Base-by-base conservation (phyloP, 1,140 invertebrate species). In the Rhagoletis pomonella region DNA sequence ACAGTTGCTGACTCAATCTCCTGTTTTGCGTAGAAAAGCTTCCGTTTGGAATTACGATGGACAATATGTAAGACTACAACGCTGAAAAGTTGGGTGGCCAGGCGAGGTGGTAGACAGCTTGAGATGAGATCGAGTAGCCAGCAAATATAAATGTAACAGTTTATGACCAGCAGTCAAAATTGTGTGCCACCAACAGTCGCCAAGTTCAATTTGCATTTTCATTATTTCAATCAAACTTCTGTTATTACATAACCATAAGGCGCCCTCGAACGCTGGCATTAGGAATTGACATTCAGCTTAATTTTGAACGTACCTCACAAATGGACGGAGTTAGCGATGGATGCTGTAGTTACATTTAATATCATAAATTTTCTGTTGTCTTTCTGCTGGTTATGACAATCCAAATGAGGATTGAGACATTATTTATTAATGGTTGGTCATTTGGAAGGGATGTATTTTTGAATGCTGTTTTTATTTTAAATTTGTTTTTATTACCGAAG, bases 1-100 rank as follows among this genome's bases (percentile, higher is more conserved):
- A 81, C 47, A 81, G 47, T 81, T 55, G 73, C n/a, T 81, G 47
- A 77, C n/a, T 77, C 69, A 50, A 77, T 77, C 69, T 77, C 69
- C 73, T 50, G 73, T 81, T 50, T 81, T 50, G 73, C 19, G 2
- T 81, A 81, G 44, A 3, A 29, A 1, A 19, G 73, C 47, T 81
- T 29, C 73, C 73, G 73, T 55, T 55, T 29, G 47, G 73, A 55
- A 55, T 81, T 81, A 55, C 7, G 29, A 29, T 0, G 29, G 29
- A 29, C 29, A 29, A 29, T 29, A 29, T 29, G 29, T 29, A 29
- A 29, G 47, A 9, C n/a, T 29, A 55, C 19, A 73, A 47, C 14
- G 17, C 6, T 50, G 17, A 9, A 7, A 19, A 73, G 69, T 7
- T 47, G 5, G 12, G 0, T 17, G 14, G 4, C 9, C 42, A n/a